Conservation (phyloP, 2,888 invertebrate genomes). For the Chymomyza fuscimana region DNA sequence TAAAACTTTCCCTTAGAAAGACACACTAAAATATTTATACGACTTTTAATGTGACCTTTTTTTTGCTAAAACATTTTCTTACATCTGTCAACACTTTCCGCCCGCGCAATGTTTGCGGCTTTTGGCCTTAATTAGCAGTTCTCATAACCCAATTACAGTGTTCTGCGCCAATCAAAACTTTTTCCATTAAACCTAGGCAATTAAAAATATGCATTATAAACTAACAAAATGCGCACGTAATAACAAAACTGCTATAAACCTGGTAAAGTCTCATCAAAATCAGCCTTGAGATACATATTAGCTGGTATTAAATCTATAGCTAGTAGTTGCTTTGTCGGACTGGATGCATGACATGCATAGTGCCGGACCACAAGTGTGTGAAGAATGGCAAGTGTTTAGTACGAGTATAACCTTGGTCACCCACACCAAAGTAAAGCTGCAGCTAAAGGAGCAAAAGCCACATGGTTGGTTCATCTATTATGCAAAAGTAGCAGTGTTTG, state of each 20-base stretch:
- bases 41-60: no score
- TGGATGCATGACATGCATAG: slow-evolving; percentile 46
- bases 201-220: neutral
- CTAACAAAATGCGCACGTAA: neutral
- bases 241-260: neutral
- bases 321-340: slow-evolving; percentile 12
- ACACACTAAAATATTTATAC: no score
- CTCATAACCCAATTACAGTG: neutral
- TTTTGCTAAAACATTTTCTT: no score
- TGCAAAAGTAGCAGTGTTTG: slow-evolving; percentile 45
- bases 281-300: slow-evolving; percentile 62
- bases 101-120: neutral
- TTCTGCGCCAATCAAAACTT: neutral
- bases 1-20: no score
- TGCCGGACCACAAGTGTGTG: slow-evolving; percentile 41
- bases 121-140: neutral
- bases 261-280: neutral
- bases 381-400: slow-evolving; percentile 47
- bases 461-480: slow-evolving; percentile 37
- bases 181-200: neutral
- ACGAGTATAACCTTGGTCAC: slow-evolving; percentile 13
- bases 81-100: no score
- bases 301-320: neutral
- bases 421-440: slow-evolving; percentile 14
- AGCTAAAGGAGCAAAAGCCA: slow-evolving; percentile 37